Evolutionary conservation across 2,797 vertebrate genomes (phyloP).

Genomic region (Agapornis canus): DNA sequence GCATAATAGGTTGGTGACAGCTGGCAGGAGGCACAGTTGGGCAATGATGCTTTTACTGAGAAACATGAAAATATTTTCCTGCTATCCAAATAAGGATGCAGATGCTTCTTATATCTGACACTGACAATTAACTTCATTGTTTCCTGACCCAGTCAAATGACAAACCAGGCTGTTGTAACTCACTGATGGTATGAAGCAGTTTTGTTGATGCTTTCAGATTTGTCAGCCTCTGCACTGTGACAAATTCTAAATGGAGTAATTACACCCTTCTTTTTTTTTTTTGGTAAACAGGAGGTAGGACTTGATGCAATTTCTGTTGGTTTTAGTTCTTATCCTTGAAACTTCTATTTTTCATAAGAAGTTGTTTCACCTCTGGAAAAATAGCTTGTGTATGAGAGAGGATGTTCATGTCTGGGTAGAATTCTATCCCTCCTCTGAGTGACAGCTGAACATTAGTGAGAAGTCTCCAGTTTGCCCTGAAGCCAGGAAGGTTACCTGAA

Average conservation of each 20-base stretch:
- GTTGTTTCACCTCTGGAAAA: not conserved
- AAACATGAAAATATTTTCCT: constrained; percentile 2
- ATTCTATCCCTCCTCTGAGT: not conserved
- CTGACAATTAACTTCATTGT: not conserved
- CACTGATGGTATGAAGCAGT: not conserved
- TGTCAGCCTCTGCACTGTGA: not conserved
- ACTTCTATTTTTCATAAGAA: not conserved
- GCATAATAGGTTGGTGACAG: not conserved
- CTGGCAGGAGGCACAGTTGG: not conserved
- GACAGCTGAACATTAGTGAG: not conserved
- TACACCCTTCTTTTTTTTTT: not conserved
- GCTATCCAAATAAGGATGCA: not conserved
- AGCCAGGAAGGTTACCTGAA: not conserved
- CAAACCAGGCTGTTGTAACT: not conserved
- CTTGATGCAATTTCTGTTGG: not conserved
- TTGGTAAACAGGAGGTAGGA: not conserved
- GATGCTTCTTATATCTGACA: not conserved
- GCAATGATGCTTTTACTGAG: not conserved
- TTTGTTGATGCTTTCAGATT: not conserved
- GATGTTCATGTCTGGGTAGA: not conserved
- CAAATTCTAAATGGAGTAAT: not conserved
- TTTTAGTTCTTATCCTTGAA: not conserved
- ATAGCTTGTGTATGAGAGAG: not conserved
- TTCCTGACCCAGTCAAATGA: not conserved
- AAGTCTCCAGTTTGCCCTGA: not conserved